phyloP scores from a whole-genome alignment of 2,113 vertebrate genomes.

The Motacilla tschutschensis region DNA sequence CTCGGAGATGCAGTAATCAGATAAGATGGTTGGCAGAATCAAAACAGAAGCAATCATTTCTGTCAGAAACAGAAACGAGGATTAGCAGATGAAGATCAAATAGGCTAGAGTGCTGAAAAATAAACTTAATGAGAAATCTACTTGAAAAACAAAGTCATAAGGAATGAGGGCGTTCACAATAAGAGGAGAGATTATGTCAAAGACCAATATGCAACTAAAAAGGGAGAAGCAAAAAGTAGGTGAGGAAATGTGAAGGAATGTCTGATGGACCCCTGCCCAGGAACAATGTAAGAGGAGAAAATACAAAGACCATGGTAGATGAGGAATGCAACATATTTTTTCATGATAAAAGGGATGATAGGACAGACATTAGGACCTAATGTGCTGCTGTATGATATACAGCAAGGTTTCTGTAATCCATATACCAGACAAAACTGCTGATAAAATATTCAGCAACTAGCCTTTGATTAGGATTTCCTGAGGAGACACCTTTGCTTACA shows the following conservation, averaged over 20 bases:
- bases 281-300: background rate
- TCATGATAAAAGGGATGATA: background rate
- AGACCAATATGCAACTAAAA: background rate
- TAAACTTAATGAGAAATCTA: background rate
- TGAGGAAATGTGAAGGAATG: background rate
- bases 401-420: background rate
- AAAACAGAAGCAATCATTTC: background rate
- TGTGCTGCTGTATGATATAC: background rate
- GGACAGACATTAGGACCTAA: background rate
- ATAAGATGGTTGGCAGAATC: background rate
- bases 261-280: background rate
- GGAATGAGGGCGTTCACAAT: background rate
- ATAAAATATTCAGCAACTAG: slow-evolving; percentile 7
- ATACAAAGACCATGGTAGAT: background rate
- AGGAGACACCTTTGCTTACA: background rate
- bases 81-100: background rate
- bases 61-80: background rate
- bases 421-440: background rate
- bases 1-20: background rate
- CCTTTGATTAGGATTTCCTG: background rate
- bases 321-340: background rate
- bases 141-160: background rate
- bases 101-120: background rate
- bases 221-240: background rate
- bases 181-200: background rate